Conservation (phyloP, 2,888 invertebrate genomes). For the Venustoraphidia nigricollis region DNA sequence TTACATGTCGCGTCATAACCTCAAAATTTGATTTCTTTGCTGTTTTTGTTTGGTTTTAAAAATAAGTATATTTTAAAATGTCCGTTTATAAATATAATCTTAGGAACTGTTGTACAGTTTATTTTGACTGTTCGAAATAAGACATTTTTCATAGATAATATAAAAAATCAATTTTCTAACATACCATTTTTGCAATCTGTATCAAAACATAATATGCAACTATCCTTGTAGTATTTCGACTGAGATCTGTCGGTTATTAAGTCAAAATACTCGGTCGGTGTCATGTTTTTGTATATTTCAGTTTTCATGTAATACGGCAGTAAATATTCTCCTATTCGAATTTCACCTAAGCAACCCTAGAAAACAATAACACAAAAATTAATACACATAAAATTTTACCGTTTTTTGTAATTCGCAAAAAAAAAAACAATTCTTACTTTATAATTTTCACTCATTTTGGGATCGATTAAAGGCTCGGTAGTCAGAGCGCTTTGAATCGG, state of each 20-base stretch:
- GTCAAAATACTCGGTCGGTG: conserved; percentile 19
- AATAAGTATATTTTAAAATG: no score
- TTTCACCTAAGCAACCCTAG: conserved; percentile 79
- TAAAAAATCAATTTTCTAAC: neutral
- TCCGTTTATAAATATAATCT: no score
- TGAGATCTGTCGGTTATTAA: conserved; percentile 13
- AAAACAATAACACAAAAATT: conserved; percentile 19
- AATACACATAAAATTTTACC: neutral
- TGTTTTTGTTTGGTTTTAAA: no score
- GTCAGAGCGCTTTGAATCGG: conserved; percentile 19
- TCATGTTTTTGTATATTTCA: conserved; percentile 49
- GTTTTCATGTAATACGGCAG: conserved; percentile 71
- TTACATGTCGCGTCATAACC: conserved; percentile 12
- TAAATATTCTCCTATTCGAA: conserved; percentile 66
- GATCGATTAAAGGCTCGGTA: conserved; percentile 27
- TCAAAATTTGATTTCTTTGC: no score
- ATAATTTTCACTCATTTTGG: conserved; percentile 30
- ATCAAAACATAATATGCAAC: conserved; percentile 73
- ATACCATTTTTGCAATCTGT: conserved; percentile 52
- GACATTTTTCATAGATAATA: no score
- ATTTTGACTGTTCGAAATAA: no score
- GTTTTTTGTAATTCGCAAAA: neutral
- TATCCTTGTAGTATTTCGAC: conserved; percentile 31
- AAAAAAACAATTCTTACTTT: conserved; percentile 23
- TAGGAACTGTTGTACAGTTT: no score